Base-by-base conservation (phyloP, 2,888 invertebrate species). In the Xestoiulus laeticollis region DNA sequence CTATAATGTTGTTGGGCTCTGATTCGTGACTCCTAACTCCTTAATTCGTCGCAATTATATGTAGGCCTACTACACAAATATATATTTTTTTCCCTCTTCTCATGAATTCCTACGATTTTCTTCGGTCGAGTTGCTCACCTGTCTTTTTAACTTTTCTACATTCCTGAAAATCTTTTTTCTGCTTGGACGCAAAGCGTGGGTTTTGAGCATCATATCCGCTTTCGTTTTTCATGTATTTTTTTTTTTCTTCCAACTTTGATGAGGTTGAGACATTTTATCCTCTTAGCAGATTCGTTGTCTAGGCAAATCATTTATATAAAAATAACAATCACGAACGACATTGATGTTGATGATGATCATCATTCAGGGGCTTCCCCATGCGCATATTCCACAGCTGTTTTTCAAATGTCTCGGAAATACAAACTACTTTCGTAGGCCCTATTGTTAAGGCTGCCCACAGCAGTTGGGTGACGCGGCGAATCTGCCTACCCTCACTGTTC, bases 91-190 rank as follows among this genome's bases (percentile, higher is more conserved):
- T 78, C 5, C 22, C 22, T 68, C 59, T 22, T 22, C 6, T 6
- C 68, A 14, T 30, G 12, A 78, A 78, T 78, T 78, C 78, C 78
- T 30, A 12, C 78, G 78, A 78, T 78, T 78, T 78, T 26, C 59
- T 78, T 14, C 16, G 78, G 78, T 78, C 78, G 78, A 30, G 30
- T 78, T 2, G 78, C 30, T 78, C 78, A 78, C 78, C 78, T 30
- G 30, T 78, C 30, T 78, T 78, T 78, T 78, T 78, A 78, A 78
- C 78, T 78, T 32, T 30, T 78, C 78, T 78, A 16, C 78, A 78
- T 78, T 78, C 78, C 30, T 78, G 16, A 26, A n/a, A 26, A 78
- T 78, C 38, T 38, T 26, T 78, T 78, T 78, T 78, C 78, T 78
- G 14, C 68, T 26, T 68, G 26, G 68, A 26, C 59, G 22, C 68